These are phyloP conservation scores for Arge pagana DNA, from an alignment of 2,888 invertebrate genomes.

Conservation along the genomic window DNA sequence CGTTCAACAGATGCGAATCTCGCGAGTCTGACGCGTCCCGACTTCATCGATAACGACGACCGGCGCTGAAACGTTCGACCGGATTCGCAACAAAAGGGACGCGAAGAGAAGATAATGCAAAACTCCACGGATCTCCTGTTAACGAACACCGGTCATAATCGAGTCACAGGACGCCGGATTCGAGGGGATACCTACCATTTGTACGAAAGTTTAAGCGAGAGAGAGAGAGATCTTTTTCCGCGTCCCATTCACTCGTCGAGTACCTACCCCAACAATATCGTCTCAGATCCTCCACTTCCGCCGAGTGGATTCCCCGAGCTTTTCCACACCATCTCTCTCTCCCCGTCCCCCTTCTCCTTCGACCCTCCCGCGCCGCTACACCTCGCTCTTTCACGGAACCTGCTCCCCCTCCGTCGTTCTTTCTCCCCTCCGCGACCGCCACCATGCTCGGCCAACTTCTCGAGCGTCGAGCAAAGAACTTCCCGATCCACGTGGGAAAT, in stretches of 20 bases:
- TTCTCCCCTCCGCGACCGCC: background rate
- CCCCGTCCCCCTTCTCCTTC: slow-evolving; percentile 29
- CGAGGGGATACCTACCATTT: too few species aligned
- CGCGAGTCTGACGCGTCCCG: too few species aligned
- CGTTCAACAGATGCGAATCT: too few species aligned
- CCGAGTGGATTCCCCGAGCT: slow-evolving; percentile 42
- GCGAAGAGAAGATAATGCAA: too few species aligned
- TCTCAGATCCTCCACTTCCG: slow-evolving; percentile 29
- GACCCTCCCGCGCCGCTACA: slow-evolving; percentile 9
- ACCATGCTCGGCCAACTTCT: slow-evolving; percentile 18
- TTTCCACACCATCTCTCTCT: too few species aligned
- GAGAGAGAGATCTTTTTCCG: slow-evolving; percentile 14
- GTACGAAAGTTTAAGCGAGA: too few species aligned
- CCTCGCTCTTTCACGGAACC: slow-evolving; percentile 28
- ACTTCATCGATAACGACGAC: too few species aligned
- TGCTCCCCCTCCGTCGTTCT: slow-evolving; percentile 28
- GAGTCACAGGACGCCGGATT: too few species aligned
- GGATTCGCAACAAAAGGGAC: too few species aligned
- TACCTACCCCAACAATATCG: slow-evolving; percentile 51
- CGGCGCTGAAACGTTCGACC: too few species aligned
- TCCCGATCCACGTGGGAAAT: slow-evolving; percentile 27
- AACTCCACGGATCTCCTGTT: too few species aligned
- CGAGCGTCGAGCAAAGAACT: slow-evolving; percentile 21
- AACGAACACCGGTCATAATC: too few species aligned
- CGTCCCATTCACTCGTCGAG: slow-evolving; percentile 29